Base-by-base conservation (phyloP, 2,797 vertebrate species). In the Anabas testudineus region DNA sequence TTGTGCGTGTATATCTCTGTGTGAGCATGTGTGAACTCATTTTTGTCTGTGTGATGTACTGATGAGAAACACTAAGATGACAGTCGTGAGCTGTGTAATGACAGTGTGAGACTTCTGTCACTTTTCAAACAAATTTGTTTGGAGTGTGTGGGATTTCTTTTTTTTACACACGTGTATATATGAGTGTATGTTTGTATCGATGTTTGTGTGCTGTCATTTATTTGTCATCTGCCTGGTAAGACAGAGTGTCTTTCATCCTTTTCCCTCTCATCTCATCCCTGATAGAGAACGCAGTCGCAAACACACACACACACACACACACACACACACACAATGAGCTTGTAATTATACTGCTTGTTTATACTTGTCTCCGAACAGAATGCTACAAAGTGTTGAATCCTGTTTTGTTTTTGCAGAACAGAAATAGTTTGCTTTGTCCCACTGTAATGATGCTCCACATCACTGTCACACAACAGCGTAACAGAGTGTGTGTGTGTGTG, bases 361-460 rank as follows among this genome's bases (percentile, higher is more conserved):
- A 84, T 80, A 88, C 87, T 90, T 89, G 87, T 91, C 83, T 81
- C 66, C 45, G 21, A 87, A 86, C 74, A 80, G 85, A 83, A 66
- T 64, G 76, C 84, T 79, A 89, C 89, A 89, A 88, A 90, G 87
- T 86, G 78, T 86, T 74, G 76, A 81, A 86, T 88, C 81, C 65
- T 68, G 81, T 88, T 89, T 88, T 91, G 84, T 80, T 89, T 86
- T 81, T 69, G 78, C 74, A 54, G 84, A 84, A 77, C 82, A 83
- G 81, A 90, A 91, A 90, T 90, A 91, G 90, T 91, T 90, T 85
- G 78, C 70, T 86, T 90, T 89, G 85, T 88, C 80, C 80, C 68
- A 74, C 54, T 81, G 76, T 90, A 90, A 90, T 82, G 87, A 87
- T 77, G 84, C 84, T 63, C 65, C 77, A 42, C 77, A 76, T 85